These are phyloP conservation scores for Chromobotia macracanthus DNA, from an alignment of 2,797 vertebrate species.

Conservation along the genomic window DNA sequence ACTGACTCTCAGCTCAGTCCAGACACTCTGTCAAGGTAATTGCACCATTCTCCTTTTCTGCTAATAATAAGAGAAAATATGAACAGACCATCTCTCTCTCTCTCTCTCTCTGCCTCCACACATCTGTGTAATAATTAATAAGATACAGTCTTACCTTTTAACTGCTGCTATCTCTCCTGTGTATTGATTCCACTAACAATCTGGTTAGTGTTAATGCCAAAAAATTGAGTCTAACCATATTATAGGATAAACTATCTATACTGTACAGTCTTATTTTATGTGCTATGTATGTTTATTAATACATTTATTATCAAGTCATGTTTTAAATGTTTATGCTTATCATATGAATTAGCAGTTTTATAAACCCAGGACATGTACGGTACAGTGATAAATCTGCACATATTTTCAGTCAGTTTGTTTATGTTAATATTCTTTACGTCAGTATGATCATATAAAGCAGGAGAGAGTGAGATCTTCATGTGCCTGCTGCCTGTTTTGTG, in stretches of 20 bases:
- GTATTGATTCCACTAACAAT: background rate
- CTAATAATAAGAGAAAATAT: constrained; percentile 80
- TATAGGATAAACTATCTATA: too few species aligned
- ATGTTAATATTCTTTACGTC: background rate
- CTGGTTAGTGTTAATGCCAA: too few species aligned
- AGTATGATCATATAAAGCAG: background rate
- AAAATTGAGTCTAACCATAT: too few species aligned
- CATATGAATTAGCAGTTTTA: too few species aligned
- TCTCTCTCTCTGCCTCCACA: constrained; percentile 9
- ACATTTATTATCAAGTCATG: too few species aligned
- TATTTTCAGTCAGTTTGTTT: too few species aligned
- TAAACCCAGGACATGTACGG: too few species aligned
- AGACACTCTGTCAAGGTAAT: constrained; percentile 71
- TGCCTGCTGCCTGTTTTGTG: constrained; percentile 1
- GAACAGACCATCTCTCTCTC: constrained; percentile 55
- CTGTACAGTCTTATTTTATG: too few species aligned
- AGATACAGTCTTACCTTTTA: constrained; percentile 35
- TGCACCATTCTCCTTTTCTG: constrained; percentile 73
- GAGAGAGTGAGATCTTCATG: background rate
- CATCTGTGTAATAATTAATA: constrained; percentile 35
- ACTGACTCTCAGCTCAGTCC: constrained; percentile 60
- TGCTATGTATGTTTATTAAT: too few species aligned
- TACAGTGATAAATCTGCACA: too few species aligned
- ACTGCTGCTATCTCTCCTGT: constrained; percentile 31
- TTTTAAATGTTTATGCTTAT: background rate